Percentiles rank a stretch among this genome's conserved stretches.
These are phyloP conservation scores for Drosophila trapezifrons DNA, from an alignment of 1,140 invertebrate genomes.

Conservation along the genomic window DNA sequence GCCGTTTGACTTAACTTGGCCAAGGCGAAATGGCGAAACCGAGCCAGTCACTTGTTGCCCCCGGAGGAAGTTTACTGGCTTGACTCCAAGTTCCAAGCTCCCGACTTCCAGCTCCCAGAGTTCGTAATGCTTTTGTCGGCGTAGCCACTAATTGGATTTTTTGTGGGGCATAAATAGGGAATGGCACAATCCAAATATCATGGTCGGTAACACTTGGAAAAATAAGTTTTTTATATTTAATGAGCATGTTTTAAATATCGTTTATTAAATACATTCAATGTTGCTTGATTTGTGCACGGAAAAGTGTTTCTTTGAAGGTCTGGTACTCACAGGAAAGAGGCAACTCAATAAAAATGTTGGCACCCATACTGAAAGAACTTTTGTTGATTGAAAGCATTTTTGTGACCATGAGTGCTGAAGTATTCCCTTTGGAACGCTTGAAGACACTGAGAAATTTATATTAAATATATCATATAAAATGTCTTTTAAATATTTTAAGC, in stretches of 20 bases:
- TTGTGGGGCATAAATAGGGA: constrained; percentile 16
- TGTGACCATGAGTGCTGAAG: background rate
- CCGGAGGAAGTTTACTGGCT: constrained; percentile 37
- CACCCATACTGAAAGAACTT: background rate
- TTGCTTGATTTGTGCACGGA: background rate
- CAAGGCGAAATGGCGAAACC: constrained; percentile 48
- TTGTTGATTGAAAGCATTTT: constrained; percentile 12
- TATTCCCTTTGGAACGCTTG: background rate
- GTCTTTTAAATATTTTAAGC: background rate
- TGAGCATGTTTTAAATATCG: background rate
- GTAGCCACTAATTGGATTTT: constrained; percentile 43
- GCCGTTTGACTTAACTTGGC: constrained; percentile 40
- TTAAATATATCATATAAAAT: background rate
- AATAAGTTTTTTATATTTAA: background rate
- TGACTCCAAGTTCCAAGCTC: constrained; percentile 16
- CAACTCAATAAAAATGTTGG: constrained; percentile 3
- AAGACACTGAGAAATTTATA: background rate
- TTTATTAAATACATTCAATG: background rate
- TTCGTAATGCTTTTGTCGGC: constrained; percentile 40
- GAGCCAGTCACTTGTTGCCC: constrained; percentile 49
- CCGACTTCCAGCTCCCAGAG: constrained; percentile 1
- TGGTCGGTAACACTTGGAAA: constrained; percentile 3
- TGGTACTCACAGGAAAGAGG: background rate
- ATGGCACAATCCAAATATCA: constrained; percentile 22
- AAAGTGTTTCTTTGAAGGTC: background rate